phyloP scores from a whole-genome alignment of 2,888 invertebrate genomes.

The Sepiola atlantica region DNA sequence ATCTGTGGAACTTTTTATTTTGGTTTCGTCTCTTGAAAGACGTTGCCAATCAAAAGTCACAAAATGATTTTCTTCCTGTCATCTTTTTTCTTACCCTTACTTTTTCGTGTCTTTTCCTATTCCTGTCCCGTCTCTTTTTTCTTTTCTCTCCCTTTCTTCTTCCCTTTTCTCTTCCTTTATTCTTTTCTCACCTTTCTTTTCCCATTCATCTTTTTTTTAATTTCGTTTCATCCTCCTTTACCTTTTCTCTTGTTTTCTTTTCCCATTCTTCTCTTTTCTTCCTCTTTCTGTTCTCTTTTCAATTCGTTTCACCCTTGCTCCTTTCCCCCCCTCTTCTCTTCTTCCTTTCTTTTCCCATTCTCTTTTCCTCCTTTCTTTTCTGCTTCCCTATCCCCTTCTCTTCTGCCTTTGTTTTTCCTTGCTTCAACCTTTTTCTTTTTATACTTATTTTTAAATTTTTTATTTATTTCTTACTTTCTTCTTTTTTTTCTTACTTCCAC shows the following conservation, averaged over 20 bases:
- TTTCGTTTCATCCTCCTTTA: not conserved
- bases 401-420: no score
- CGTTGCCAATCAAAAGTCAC: not conserved
- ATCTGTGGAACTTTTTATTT: not conserved
- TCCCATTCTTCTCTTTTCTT: not conserved
- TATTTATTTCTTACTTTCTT: no score
- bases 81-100: no score
- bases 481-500: no score
- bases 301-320: not conserved
- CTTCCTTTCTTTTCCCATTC: no score
- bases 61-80: not conserved
- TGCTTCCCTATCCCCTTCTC: no score
- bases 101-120: no score
- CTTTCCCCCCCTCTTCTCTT: no score
- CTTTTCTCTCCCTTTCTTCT: not conserved
- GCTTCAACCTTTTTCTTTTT: no score
- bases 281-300: not conserved
- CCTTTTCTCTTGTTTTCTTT: no score
- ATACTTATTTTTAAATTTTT: no score
- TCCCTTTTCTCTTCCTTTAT: not conserved
- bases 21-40: not conserved
- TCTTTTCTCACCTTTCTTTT: not conserved
- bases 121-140: not conserved
- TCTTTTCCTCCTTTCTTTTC: no score
- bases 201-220: not conserved